Evolutionary conservation across 2,113 vertebrate genomes (phyloP), one percentile per base, ranked within the genome.

Genomic region (Bombycilla garrulus): DNA sequence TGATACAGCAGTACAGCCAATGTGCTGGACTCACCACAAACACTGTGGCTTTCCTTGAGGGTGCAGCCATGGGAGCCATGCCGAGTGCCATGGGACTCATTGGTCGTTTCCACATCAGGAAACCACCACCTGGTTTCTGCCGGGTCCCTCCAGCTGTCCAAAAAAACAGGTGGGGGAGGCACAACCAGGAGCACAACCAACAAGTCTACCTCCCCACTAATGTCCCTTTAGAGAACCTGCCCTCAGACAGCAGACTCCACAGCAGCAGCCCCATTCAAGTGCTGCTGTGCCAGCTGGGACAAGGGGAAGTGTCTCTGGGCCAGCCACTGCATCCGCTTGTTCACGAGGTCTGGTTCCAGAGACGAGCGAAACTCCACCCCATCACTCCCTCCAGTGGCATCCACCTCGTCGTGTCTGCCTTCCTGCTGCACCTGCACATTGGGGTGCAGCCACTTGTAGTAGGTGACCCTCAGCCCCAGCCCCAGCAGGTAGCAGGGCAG

Each of bases 391-490:
- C 5, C 11, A 0, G 3, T 1, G 33, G 31, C 58, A 6, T 98
- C 98, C 56, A 97, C 95, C 35, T 77, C 83, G 0, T 97, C 97
- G 0, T 6, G 9, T 57, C n/a, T 2, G 2, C 35, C 56, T 5
- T 35, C 72, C 1, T 5, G 58, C 71, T 26, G 86, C 3, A 5
- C 50, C 61, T 2, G 22, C 47, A 42, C 1, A 0, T 76, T 97
- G 95, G 99, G 98, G 90, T 99, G 99, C 82, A 99, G 98, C 95
- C 97, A 98, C 93, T 45, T 71, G 96, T 99, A 99, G 95, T 99
- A 99, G 53, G 97, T 26, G 4, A 97, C 50, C 61, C 98, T 98
- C 31, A 99, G 82, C 8, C 88, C 64, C 86, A 99, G 96, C 4
- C 99, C 99, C 57, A 98, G 62, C 20, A 98, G 48, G 94, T 98